Conservation (phyloP, 2,113 vertebrate species). For the Hippoglossus stenolepis region DNA sequence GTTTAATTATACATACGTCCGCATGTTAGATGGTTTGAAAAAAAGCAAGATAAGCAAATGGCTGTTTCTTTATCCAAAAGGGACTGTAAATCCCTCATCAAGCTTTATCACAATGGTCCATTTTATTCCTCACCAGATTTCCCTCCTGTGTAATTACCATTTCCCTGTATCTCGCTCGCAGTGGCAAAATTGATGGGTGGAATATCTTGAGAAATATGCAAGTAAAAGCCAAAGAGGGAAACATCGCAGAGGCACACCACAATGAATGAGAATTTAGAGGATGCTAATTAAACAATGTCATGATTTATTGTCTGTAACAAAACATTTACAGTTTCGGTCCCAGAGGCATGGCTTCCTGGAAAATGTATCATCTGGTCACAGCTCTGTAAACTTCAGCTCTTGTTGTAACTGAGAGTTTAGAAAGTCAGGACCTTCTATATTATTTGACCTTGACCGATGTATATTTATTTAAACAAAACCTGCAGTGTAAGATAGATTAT, state of each 20-base stretch:
- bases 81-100: constrained; percentile 43
- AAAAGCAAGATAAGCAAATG: constrained; percentile 49
- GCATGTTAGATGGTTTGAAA: not conserved
- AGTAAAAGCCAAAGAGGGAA: constrained; percentile 62
- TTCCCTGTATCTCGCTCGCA: constrained; percentile 41
- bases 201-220: constrained; percentile 70
- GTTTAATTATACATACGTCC: constrained; percentile 16
- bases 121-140: constrained; percentile 61
- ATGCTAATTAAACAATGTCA: constrained; percentile 73
- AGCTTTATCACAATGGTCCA: constrained; percentile 62
- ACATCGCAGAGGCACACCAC: constrained; percentile 66
- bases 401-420: constrained; percentile 29
- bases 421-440: constrained; percentile 33
- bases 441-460: constrained; percentile 7
- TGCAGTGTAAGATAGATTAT: constrained; percentile 2
- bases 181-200: constrained; percentile 66
- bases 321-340: constrained; percentile 61
- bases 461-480: constrained; percentile 46
- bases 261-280: constrained; percentile 70
- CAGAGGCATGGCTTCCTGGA: constrained; percentile 66
- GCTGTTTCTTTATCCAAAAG: constrained; percentile 37
- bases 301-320: constrained; percentile 75
- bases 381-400: constrained; percentile 40
- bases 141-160: constrained; percentile 62
- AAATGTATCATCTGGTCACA: constrained; percentile 63